These are phyloP conservation scores for Cairina moschata DNA, from an alignment of 2,113 vertebrate species.

Conservation along the genomic window DNA sequence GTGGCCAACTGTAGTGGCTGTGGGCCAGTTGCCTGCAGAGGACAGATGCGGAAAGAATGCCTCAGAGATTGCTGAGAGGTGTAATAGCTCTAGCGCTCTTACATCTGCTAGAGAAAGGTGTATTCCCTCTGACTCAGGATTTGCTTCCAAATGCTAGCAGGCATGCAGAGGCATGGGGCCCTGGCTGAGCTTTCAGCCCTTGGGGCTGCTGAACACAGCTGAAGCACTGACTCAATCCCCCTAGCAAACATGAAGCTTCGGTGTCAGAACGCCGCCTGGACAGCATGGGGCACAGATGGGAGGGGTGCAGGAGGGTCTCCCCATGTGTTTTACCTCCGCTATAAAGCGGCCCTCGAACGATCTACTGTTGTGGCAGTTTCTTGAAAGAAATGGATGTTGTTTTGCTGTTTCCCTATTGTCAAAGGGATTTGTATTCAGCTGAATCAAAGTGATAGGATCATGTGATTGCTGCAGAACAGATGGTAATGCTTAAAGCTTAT, in stretches of 20 bases:
- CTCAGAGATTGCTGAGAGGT: background rate
- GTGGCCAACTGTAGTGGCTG: background rate
- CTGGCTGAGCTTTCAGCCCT: slow-evolving; percentile 19
- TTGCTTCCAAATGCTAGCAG: slow-evolving; percentile 52
- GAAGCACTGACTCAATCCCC: slow-evolving; percentile 33
- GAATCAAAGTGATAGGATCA: slow-evolving; percentile 45
- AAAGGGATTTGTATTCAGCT: slow-evolving; percentile 28
- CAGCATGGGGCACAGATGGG: background rate
- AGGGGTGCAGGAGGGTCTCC: background rate
- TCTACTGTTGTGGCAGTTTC: background rate
- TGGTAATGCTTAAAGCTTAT: slow-evolving; percentile 65
- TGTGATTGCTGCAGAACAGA: slow-evolving; percentile 61
- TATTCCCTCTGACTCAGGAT: slow-evolving; percentile 36
- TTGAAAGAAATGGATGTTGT: background rate
- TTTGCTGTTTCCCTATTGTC: slow-evolving; percentile 11
- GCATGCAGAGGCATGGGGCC: slow-evolving; percentile 59
- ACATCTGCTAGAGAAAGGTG: slow-evolving; percentile 40
- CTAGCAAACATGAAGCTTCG: background rate
- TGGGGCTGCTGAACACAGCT: slow-evolving; percentile 47
- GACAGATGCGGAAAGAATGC: slow-evolving; percentile 8
- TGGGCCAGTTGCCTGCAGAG: slow-evolving; percentile 23
- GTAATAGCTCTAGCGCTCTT: background rate
- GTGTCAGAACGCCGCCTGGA: background rate
- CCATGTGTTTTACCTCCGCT: background rate
- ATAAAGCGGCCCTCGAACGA: background rate